A percentile compares a stretch with the other conserved stretches of the same genome.
phyloP scores from a whole-genome alignment of 2,113 vertebrate species.

The Corydoras sp. region DNA sequence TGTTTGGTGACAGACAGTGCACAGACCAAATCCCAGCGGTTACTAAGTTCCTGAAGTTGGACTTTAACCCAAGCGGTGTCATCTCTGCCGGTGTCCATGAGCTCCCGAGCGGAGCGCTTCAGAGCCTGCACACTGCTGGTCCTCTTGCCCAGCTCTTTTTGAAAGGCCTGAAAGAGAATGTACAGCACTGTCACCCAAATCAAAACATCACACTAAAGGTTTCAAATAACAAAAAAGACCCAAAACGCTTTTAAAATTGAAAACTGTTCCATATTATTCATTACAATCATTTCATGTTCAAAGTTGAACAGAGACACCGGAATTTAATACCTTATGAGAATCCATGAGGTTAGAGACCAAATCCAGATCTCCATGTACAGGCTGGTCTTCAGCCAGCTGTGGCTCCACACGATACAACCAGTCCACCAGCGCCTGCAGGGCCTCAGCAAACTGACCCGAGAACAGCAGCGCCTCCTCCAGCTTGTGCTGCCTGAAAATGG shows the following conservation, averaged over 20 bases:
- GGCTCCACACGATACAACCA: conserved; percentile 97
- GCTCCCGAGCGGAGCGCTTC: conserved; percentile 88
- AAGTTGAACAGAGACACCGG: neutral
- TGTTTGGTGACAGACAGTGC: conserved; percentile 93
- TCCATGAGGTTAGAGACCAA: conserved; percentile 98
- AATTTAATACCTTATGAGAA: conserved; percentile 81
- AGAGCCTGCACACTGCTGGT: conserved; percentile 88
- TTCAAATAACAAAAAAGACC: no score
- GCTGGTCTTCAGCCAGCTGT: conserved; percentile 90
- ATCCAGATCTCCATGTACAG: conserved; percentile 92
- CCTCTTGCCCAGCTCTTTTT: conserved; percentile 94
- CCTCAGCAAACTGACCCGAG: conserved; percentile 96
- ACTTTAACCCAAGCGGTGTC: conserved; percentile 97
- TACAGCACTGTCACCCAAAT: neutral
- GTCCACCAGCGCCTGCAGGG: conserved; percentile 91
- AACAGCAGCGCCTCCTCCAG: conserved; percentile 95
- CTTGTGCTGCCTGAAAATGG: conserved; percentile 84
- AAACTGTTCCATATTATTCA: neutral
- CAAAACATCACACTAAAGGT: neutral
- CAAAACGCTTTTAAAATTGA: neutral
- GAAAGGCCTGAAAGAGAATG: conserved; percentile 76
- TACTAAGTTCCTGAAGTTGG: conserved; percentile 94
- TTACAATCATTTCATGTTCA: neutral
- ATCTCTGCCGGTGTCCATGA: conserved; percentile 87
- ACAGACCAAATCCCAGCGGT: conserved; percentile 94